Conservation (phyloP, 2,888 invertebrate species). For the Endomychus coccineus region DNA sequence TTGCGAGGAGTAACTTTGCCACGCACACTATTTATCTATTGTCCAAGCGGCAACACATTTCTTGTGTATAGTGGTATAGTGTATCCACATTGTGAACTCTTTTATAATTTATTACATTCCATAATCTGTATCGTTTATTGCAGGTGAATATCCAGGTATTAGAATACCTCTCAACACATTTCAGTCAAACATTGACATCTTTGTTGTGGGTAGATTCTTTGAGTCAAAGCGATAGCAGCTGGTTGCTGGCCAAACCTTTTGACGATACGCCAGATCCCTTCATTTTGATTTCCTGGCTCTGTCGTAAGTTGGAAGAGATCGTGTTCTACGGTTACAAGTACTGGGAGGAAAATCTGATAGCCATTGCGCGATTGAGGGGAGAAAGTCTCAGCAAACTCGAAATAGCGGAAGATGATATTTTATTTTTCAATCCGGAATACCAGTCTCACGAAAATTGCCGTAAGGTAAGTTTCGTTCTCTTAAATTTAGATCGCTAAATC, state of each 20-base stretch:
- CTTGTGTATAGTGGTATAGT: no score
- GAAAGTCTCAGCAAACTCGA: conserved; percentile 48
- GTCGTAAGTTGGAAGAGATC: conserved; percentile 51
- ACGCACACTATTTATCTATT: no score
- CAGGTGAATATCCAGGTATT: conserved; percentile 52
- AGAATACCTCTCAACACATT: conserved; percentile 48
- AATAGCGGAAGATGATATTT: conserved; percentile 50
- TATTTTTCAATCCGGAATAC: conserved; percentile 23
- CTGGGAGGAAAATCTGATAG: conserved; percentile 54
- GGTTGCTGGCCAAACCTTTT: conserved; percentile 27
- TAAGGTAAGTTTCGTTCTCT: conserved; percentile 9
- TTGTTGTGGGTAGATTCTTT: conserved; percentile 56
- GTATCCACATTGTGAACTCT: no score
- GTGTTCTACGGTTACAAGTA: conserved; percentile 54
- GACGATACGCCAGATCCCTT: conserved; percentile 50
- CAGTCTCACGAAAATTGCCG: conserved; percentile 12
- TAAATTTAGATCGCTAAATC: no score
- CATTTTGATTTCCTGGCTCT: conserved; percentile 60
- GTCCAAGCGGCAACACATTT: no score
- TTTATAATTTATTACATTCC: no score
- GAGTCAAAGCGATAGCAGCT: conserved; percentile 30
- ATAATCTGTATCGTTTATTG: no score
- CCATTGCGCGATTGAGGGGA: conserved; percentile 56
- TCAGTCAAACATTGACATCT: conserved; percentile 48
- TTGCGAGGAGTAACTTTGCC: no score